phyloP scores from a whole-genome alignment of 2,113 vertebrate species.

The Hippoglossus stenolepis region DNA sequence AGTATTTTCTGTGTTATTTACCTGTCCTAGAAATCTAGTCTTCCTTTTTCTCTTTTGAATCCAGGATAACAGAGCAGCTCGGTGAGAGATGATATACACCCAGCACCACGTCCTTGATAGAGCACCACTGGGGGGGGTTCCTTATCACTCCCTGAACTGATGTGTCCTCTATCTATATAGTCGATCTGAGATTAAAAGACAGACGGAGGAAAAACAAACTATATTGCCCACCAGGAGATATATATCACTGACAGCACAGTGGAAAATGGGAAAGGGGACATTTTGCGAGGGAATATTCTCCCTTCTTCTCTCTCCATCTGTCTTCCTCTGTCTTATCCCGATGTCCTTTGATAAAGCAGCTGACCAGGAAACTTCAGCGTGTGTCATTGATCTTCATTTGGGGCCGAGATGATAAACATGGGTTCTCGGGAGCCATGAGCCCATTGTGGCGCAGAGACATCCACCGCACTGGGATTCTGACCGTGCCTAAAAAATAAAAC shows the following conservation, averaged over 20 bases:
- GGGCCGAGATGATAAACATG: constrained; percentile 49
- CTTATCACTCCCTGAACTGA: constrained; percentile 54
- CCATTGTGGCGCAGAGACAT: constrained; percentile 32
- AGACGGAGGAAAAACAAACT: constrained; percentile 42
- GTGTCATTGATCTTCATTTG: constrained; percentile 61
- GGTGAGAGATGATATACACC: constrained; percentile 14
- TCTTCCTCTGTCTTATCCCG: constrained; percentile 23
- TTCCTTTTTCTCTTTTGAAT: neutral
- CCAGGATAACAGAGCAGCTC: constrained; percentile 10
- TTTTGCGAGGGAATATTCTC: constrained; percentile 42
- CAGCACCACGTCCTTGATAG: constrained; percentile 59
- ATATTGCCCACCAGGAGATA: constrained; percentile 49
- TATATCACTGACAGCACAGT: constrained; percentile 65
- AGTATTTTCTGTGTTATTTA: neutral
- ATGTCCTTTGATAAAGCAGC: constrained; percentile 54
- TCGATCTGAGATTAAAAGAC: constrained; percentile 68
- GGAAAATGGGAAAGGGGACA: constrained; percentile 44
- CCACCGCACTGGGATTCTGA: constrained; percentile 50
- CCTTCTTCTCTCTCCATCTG: constrained; percentile 13
- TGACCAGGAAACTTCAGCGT: constrained; percentile 31
- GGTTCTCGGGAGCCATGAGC: constrained; percentile 41
- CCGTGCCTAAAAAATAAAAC: constrained; percentile 57
- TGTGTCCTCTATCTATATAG: constrained; percentile 56
- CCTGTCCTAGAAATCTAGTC: neutral
- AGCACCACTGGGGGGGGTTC: constrained; percentile 24